These are phyloP conservation scores for Carcharodon carcharias DNA, from an alignment of 2,797 vertebrate genomes.

Conservation along the genomic window DNA sequence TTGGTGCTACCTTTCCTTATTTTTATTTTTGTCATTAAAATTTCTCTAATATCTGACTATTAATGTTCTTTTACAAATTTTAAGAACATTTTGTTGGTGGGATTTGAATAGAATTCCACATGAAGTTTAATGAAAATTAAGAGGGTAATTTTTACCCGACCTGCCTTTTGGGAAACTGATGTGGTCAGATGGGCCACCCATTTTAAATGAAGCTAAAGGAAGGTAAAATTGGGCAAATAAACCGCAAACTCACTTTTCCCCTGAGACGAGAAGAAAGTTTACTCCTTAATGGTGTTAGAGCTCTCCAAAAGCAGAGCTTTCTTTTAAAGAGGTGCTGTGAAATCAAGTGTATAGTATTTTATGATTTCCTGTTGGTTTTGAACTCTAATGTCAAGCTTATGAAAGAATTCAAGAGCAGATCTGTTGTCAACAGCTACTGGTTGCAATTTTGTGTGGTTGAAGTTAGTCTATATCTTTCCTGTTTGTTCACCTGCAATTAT, in stretches of 20 bases:
- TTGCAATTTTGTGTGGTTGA: neutral
- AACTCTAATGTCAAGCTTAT: neutral
- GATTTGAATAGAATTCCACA: neutral
- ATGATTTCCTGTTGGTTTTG: neutral
- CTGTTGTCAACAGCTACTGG: neutral
- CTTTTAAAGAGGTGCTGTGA: neutral
- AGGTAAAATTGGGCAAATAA: neutral
- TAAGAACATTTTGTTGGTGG: neutral
- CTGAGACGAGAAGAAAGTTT: neutral
- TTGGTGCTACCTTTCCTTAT: neutral
- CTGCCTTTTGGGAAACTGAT: neutral
- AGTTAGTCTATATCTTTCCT: neutral
- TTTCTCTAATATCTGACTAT: neutral
- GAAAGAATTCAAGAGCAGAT: neutral
- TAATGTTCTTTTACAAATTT: neutral
- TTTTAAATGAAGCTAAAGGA: neutral
- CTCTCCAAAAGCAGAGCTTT: neutral
- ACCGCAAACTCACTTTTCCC: neutral
- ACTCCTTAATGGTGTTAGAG: neutral
- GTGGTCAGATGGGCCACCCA: neutral
- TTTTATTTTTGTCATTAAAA: neutral
- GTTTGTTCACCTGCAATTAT: neutral
- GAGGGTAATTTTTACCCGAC: neutral
- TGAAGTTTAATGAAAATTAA: neutral
- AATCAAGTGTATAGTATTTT: no score